Evolutionary conservation across 2,797 vertebrate genomes (phyloP), one percentile per base, ranked within the genome.

Genomic region (Arrhamphus sclerolepis): DNA sequence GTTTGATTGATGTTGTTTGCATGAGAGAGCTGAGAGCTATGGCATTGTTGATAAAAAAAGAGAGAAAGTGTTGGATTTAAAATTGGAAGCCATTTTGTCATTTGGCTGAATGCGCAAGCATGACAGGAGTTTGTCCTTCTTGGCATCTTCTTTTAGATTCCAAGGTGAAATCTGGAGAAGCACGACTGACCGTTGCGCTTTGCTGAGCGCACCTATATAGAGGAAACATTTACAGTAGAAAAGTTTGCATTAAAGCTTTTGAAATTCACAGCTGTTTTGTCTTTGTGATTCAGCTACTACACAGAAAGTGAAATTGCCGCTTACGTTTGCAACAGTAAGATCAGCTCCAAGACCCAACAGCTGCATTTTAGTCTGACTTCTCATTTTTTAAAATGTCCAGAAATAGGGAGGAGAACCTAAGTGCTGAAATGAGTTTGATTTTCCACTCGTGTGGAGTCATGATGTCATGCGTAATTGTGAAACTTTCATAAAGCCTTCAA

Each of bases 381-480:
- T 68, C 51, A 56, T 28, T 59, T 39, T 70, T 77, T 48, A 50
- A 62, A 59, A 63, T 38, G 8, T 38, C 46, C 47, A 77, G 62
- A 53, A 66, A 68, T 17, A 64, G 66, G 60, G 85, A 74, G 58
- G 77, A 80, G 71, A 59, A 47, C 56, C 72, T 60, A 41, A 77
- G 65, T 17, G 56, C 41, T 16, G 64, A 80, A 78, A 74, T 72
- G 13, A 68, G 67, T 81, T 82, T 74, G 1, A 71, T 83, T 88
- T 91, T 88, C 89, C 79, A 57, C 71, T 82, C 62, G 40, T 58
- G 65, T 69, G 34, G 39, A 71, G 54, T 68, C 72, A 56, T 90
- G 87, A 90, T 69, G 82, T 90, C 83, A 87, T 84, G 54, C 77
- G 54, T 84, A 80, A 81, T 81, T 67, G 56, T 77, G 77, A 69